Evolutionary conservation across 2,797 vertebrate species (phyloP), one percentile per base, ranked within the genome.

Genomic region (Esox lucius): DNA sequence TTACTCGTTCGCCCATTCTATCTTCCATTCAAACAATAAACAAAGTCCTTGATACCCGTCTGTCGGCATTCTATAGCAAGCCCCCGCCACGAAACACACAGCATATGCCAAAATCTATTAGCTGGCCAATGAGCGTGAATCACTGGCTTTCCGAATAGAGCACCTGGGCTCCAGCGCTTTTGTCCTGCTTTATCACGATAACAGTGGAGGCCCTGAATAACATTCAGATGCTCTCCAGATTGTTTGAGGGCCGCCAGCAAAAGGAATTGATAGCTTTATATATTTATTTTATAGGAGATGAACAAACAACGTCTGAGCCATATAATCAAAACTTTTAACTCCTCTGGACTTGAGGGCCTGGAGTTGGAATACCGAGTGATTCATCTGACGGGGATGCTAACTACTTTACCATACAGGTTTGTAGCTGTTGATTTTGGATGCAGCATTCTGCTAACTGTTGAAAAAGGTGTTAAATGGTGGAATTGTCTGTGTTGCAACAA

Each of bases 171-270:
- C 75, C 76, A 71, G 74, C 42, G 0, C 65, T 64, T 31, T 31
- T 59, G 71, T 75, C 67, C 80, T 79, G 80, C 86, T 89, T 84
- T 79, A 87, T 92, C 88, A 88, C 82, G 86, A 91, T 93, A 91
- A 90, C 89, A 90, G 87, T 72, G 48, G 71, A 85, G 84, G 77
- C 77, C 53, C 84, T 85, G 92, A 92, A 93, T 89, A 89, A 91
- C 88, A 91, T 87, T 93, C 89, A 91, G 86, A 92, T 93, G 90
- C 85, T 86, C 81, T 73, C 81, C 87, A 88, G 87, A 91, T 86
- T 90, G 80, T 68, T 51, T 48, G 75, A 74, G 35, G 65, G 76
- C 82, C 15, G 83, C 78, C 74, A 71, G 87, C 76, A 75, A 28
- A 78, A 0, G 56, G 12, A 67, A 51, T 17, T 22, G 24, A 51